These are phyloP conservation scores for Cephalopterus ornatus DNA, from an alignment of 2,113 vertebrate species.

Conservation along the genomic window DNA sequence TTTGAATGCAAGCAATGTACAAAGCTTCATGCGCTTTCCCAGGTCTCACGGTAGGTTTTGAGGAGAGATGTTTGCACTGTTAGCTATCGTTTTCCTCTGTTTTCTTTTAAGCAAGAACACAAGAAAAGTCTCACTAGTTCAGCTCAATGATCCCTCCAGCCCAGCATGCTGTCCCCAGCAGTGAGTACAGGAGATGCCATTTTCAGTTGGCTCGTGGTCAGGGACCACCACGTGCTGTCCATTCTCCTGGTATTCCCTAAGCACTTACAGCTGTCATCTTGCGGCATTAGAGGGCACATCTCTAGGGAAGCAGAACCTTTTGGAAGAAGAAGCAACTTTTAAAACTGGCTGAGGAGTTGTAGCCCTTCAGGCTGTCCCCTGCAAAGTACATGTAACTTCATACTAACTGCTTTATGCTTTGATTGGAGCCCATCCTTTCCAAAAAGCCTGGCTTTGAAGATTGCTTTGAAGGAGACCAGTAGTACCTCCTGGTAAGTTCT, in stretches of 20 bases:
- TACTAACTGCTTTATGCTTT: not conserved
- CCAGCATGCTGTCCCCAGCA: not conserved
- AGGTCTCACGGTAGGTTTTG: not conserved
- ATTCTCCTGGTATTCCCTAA: not conserved
- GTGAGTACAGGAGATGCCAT: not conserved
- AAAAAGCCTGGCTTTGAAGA: not conserved
- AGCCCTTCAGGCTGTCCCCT: not conserved
- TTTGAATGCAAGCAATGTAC: not conserved
- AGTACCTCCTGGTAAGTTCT: not conserved
- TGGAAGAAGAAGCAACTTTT: not conserved
- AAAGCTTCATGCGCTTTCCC: not conserved
- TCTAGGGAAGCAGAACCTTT: not conserved
- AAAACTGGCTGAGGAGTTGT: not conserved
- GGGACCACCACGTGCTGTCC: not conserved
- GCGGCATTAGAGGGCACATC: not conserved
- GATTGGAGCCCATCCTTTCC: not conserved
- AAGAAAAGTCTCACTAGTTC: not conserved
- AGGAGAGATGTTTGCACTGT: not conserved
- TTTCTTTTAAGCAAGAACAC: not conserved
- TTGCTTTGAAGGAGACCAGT: not conserved
- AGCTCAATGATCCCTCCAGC: not conserved
- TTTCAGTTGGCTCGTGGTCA: fast-evolving
- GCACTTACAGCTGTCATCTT: fast-evolving
- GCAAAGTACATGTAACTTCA: not conserved
- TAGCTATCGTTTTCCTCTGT: not conserved